These are phyloP conservation scores for Esox niger DNA, from an alignment of 2,113 vertebrate genomes.

Conservation along the genomic window DNA sequence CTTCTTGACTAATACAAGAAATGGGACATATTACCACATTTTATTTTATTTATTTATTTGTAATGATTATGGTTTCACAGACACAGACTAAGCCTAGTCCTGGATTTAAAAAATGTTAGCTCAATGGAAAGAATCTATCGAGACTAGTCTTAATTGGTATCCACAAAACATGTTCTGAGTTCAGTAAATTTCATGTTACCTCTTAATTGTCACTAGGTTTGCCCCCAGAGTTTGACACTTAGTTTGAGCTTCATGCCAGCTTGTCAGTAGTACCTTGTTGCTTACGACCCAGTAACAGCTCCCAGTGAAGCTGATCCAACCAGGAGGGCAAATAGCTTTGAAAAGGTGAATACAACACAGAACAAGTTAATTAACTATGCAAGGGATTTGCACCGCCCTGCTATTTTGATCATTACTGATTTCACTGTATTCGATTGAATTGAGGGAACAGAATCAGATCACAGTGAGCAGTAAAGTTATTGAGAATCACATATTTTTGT, in stretches of 20 bases:
- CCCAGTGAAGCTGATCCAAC: conserved; percentile 71
- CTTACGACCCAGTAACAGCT: conserved; percentile 76
- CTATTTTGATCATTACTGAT: background rate
- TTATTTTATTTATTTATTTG: background rate
- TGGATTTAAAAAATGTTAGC: too few relatives aligned
- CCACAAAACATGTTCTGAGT: too few relatives aligned
- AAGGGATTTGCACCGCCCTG: too few relatives aligned
- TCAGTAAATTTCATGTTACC: conserved; percentile 35
- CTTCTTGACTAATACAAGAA: conserved; percentile 58
- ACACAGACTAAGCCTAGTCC: too few relatives aligned
- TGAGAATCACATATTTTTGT: too few relatives aligned
- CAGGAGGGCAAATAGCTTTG: conserved; percentile 69
- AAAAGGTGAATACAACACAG: background rate
- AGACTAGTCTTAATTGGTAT: too few relatives aligned
- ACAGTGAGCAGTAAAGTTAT: background rate
- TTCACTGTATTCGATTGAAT: background rate
- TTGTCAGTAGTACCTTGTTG: conserved; percentile 68
- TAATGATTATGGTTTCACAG: background rate
- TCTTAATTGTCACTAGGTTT: conserved; percentile 70
- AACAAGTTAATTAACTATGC: too few relatives aligned
- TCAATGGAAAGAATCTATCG: too few relatives aligned
- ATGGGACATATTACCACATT: background rate
- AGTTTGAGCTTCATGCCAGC: conserved; percentile 69
- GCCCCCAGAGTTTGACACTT: conserved; percentile 51
- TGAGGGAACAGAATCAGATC: background rate